These are phyloP conservation scores for Epinephelus fuscoguttatus DNA, from an alignment of 2,113 vertebrate species.

Conservation along the genomic window DNA sequence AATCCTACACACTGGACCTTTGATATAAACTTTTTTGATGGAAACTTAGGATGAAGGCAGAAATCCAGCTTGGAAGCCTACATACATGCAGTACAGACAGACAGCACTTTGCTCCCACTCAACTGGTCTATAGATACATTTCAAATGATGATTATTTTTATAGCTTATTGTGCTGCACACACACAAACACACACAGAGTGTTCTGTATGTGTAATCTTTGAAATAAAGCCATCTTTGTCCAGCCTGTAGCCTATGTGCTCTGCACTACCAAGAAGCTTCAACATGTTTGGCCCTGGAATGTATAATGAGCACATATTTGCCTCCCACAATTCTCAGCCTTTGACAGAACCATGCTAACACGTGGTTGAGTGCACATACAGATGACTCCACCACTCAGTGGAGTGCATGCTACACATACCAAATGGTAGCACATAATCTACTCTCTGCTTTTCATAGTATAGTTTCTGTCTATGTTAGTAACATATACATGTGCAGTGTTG, in stretches of 20 bases:
- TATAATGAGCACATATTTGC: conserved; percentile 35
- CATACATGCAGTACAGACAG: not conserved
- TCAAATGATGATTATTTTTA: conserved; percentile 11
- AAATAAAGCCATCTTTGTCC: conserved; percentile 36
- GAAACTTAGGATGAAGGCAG: conserved; percentile 3
- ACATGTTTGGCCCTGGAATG: conserved; percentile 27
- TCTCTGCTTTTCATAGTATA: not conserved
- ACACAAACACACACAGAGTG: not conserved
- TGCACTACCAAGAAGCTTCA: conserved; percentile 10
- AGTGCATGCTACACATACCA: not conserved
- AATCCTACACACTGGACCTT: too few species aligned
- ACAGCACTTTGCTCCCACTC: conserved; percentile 25
- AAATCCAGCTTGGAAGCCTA: conserved; percentile 14
- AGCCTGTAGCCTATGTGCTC: not conserved
- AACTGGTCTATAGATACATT: conserved; percentile 9
- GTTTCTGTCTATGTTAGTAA: too few species aligned
- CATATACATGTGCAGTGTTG: not conserved
- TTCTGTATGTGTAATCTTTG: conserved; percentile 20
- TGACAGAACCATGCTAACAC: conserved; percentile 8
- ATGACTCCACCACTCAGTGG: not conserved
- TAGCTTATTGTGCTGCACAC: conserved; percentile 10
- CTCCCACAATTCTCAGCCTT: conserved; percentile 25
- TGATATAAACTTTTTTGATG: not conserved
- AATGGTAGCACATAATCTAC: not conserved
- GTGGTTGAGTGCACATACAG: not conserved